phyloP scores from a whole-genome alignment of 2,888 invertebrate species.

The Phorcus lineatus region DNA sequence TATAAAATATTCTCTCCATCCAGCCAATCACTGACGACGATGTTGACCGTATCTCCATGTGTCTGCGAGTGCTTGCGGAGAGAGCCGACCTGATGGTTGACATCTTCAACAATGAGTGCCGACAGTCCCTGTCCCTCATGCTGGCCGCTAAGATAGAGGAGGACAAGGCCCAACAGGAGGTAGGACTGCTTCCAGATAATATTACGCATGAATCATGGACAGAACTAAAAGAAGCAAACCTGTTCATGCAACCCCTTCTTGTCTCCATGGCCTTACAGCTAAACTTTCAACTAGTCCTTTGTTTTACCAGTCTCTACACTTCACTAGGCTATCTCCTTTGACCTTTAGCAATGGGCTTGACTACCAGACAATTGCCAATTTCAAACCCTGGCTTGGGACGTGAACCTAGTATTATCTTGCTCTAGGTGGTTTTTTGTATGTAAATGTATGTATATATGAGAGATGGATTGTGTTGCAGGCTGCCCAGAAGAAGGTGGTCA shows the following conservation, averaged over 20 bases:
- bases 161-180: constrained; percentile 80
- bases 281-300: too few species aligned
- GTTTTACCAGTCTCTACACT: too few species aligned
- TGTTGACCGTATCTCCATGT: constrained; percentile 89
- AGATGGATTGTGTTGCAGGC: constrained; percentile 48
- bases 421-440: neutral
- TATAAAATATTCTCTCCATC: constrained; percentile 72
- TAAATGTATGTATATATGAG: neutral
- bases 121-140: constrained; percentile 88
- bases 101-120: constrained; percentile 85
- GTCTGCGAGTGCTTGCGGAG: constrained; percentile 80
- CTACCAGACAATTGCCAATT: too few species aligned
- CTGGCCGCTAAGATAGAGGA: constrained; percentile 86
- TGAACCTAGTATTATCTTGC: too few species aligned
- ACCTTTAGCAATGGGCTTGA: too few species aligned
- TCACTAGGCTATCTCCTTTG: too few species aligned
- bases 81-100: constrained; percentile 81
- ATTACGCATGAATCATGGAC: too few species aligned
- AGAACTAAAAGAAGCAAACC: too few species aligned
- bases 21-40: constrained; percentile 93
- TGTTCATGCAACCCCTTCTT: too few species aligned
- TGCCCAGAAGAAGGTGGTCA: constrained; percentile 81
- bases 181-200: constrained; percentile 39
- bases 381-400: too few species aligned
- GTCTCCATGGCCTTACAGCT: too few species aligned